A percentile compares a stretch with the other conserved stretches of the same genome.
phyloP scores from a whole-genome alignment of 2,888 invertebrate species.

The Parnassius glacialis region DNA sequence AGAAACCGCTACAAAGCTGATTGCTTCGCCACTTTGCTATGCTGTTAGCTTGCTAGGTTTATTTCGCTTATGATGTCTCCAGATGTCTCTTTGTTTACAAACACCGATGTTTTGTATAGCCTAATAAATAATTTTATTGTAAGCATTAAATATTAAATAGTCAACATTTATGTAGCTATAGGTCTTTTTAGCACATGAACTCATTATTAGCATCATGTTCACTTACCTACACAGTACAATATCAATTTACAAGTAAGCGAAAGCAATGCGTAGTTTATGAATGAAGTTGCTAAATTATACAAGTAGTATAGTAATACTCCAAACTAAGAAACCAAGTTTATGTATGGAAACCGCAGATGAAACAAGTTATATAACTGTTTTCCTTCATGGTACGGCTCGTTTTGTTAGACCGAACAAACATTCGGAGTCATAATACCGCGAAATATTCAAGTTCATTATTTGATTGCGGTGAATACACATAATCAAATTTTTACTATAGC shows the following conservation, averaged over 20 bases:
- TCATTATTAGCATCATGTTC: neutral
- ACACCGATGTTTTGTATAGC: too few relatives aligned
- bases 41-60: too few relatives aligned
- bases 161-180: too few relatives aligned
- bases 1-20: too few relatives aligned
- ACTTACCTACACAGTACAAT: neutral
- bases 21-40: too few relatives aligned
- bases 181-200: neutral
- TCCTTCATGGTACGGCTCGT: neutral
- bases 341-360: slow-evolving; percentile 8
- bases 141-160: too few relatives aligned
- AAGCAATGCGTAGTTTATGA: slow-evolving; percentile 10
- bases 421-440: neutral
- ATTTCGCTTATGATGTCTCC: too few relatives aligned
- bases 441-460: too few relatives aligned
- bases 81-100: too few relatives aligned
- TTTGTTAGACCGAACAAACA: slow-evolving; percentile 7
- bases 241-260: slow-evolving; percentile 5
- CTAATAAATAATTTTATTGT: too few relatives aligned
- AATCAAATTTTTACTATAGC: too few relatives aligned
- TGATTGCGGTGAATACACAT: too few relatives aligned
- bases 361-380: slow-evolving; percentile 13
- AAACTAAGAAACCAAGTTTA: slow-evolving; percentile 3
- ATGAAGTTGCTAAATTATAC: slow-evolving; percentile 18
- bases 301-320: slow-evolving; percentile 11